These are phyloP conservation scores for Encarsia formosa DNA, from an alignment of 2,888 invertebrate species.

Conservation along the genomic window DNA sequence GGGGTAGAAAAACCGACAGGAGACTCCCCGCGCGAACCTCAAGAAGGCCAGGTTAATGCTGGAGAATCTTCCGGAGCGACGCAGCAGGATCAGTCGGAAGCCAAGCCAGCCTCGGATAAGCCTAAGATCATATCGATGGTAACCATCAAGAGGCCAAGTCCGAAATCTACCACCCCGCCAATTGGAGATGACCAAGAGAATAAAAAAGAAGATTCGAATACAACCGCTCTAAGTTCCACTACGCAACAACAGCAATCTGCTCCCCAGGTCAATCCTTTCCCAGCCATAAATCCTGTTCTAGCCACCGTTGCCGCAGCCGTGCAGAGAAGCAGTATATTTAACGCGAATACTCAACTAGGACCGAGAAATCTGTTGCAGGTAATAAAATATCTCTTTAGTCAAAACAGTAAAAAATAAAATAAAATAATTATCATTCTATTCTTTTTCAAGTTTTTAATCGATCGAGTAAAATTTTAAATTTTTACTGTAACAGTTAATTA, in stretches of 20 bases:
- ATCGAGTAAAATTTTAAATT: no score
- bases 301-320: slow-evolving; percentile 49
- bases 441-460: no score
- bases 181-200: slow-evolving; percentile 7
- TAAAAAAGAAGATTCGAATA: neutral
- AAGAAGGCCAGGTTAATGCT: neutral
- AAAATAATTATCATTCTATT: no score
- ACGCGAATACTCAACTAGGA: slow-evolving; percentile 34
- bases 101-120: slow-evolving; percentile 38
- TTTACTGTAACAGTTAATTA: no score
- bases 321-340: slow-evolving; percentile 45
- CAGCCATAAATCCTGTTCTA: slow-evolving; percentile 46
- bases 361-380: slow-evolving; percentile 45
- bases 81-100: slow-evolving; percentile 3
- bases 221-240: neutral
- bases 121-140: slow-evolving; percentile 50
- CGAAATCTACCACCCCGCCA: slow-evolving; percentile 25
- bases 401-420: no score
- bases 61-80: neutral
- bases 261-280: slow-evolving; percentile 38
- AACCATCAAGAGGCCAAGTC: slow-evolving; percentile 44
- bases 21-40: slow-evolving; percentile 28
- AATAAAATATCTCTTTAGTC: no score
- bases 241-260: slow-evolving; percentile 28
- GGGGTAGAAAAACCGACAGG: slow-evolving; percentile 36